Conservation (phyloP, 2,797 vertebrate species). For the Danionella dracula region DNA sequence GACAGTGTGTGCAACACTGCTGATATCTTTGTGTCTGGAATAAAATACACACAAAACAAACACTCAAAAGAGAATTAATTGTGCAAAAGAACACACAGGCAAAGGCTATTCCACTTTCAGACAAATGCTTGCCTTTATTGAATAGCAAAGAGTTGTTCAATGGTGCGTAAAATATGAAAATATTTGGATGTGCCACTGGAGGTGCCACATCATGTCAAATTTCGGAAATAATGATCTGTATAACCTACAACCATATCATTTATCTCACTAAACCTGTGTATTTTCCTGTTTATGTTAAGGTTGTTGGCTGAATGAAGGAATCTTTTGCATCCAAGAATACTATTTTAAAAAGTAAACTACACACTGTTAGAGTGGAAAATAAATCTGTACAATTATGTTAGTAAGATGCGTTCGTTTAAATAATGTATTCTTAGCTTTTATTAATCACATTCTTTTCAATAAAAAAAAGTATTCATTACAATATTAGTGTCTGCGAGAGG, state of each 20-base stretch:
- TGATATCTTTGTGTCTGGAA: constrained; percentile 65
- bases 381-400: too few relatives aligned
- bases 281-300: constrained; percentile 12
- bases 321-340: too few relatives aligned
- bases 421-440: too few relatives aligned
- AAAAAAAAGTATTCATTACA: too few relatives aligned
- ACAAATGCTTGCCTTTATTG: constrained; percentile 55
- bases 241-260: constrained; percentile 54
- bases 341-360: too few relatives aligned
- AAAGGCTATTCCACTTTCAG: constrained; percentile 58
- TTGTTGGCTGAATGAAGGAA: background rate
- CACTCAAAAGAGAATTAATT: constrained; percentile 74
- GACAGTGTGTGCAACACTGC: constrained; percentile 73
- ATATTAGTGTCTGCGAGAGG: too few relatives aligned
- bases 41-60: constrained; percentile 68
- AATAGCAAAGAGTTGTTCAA: constrained; percentile 66
- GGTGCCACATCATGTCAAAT: constrained; percentile 57
- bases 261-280: constrained; percentile 31
- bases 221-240: constrained; percentile 62
- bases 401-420: too few relatives aligned
- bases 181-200: constrained; percentile 59
- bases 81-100: constrained; percentile 54
- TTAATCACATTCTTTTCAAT: too few relatives aligned
- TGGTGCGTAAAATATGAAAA: constrained; percentile 78
- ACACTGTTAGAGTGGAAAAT: too few relatives aligned